phyloP scores from a whole-genome alignment of 92 coral and sea anemone genomes.

The Zoanthus sociatus region DNA sequence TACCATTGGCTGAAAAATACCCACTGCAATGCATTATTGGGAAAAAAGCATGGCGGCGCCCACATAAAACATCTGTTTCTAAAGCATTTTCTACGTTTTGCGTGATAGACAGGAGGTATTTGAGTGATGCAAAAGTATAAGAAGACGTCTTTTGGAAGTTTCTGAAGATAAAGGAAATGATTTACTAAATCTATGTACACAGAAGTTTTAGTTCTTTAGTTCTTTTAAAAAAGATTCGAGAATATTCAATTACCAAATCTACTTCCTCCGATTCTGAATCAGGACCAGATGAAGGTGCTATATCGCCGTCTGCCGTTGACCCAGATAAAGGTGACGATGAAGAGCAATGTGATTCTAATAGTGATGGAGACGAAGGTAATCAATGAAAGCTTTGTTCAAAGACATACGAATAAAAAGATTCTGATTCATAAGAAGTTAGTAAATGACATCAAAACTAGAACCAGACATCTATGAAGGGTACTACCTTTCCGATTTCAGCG shows the following conservation, averaged over 20 bases:
- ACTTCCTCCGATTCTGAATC: neutral
- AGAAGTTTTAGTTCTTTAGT: too few relatives aligned
- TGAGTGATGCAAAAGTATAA: too few relatives aligned
- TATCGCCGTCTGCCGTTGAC: slow-evolving; percentile 14
- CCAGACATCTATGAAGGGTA: slow-evolving; percentile 3
- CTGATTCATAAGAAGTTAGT: slow-evolving; percentile 3
- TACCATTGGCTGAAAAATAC: too few relatives aligned
- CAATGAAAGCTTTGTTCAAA: slow-evolving; percentile 27
- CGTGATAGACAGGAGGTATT: too few relatives aligned
- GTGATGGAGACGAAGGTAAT: neutral
- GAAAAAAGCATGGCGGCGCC: too few relatives aligned
- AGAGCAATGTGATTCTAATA: neutral
- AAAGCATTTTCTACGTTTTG: too few relatives aligned
- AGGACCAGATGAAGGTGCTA: neutral
- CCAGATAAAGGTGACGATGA: slow-evolving; percentile 25
- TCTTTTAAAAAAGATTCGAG: too few relatives aligned
- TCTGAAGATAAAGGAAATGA: neutral
- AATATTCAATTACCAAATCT: too few relatives aligned
- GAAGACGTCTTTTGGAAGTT: too few relatives aligned
- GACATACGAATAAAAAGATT: slow-evolving; percentile 7
- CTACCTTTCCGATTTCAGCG: neutral
- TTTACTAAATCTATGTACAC: neutral
- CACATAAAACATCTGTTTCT: too few relatives aligned
- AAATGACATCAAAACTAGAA: slow-evolving; percentile 16
- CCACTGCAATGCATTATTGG: too few relatives aligned